A percentile compares a stretch with the other conserved stretches of the same genome.
Conservation (phyloP, 2,888 invertebrate genomes). For the Calameuta filiformis region DNA sequence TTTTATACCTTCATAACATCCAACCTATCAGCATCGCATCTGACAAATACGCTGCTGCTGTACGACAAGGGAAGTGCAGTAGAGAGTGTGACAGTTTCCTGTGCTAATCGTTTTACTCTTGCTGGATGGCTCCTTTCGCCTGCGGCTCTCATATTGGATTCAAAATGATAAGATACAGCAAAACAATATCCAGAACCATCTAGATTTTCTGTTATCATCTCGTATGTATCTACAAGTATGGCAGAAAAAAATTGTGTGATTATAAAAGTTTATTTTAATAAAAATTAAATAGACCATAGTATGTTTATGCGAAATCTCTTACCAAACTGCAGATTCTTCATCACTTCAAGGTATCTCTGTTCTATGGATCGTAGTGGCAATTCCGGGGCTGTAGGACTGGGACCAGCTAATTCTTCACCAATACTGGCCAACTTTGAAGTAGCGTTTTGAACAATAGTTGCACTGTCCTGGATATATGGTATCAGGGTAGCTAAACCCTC, state of each 20-base stretch:
- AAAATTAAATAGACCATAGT: not conserved
- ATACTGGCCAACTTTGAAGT: constrained; percentile 55
- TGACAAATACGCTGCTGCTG: constrained; percentile 94
- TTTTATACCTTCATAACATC: constrained; percentile 90
- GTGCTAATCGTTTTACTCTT: constrained; percentile 90
- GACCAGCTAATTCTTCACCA: constrained; percentile 58
- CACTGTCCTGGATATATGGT: constrained; percentile 88
- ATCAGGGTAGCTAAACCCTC: constrained; percentile 90
- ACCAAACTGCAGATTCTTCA: constrained; percentile 93
- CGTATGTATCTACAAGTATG: constrained; percentile 79
- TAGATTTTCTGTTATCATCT: constrained; percentile 87
- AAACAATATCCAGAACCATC: constrained; percentile 82
- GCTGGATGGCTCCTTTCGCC: constrained; percentile 89
- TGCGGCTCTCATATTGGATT: constrained; percentile 85
- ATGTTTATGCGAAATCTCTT: constrained; percentile 41
- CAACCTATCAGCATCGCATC: constrained; percentile 92
- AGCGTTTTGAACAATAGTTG: constrained; percentile 68
- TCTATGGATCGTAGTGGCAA: constrained; percentile 72
- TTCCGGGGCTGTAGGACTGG: constrained; percentile 65
- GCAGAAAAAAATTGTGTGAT: not conserved
- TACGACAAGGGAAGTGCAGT: constrained; percentile 92
- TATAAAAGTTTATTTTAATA: not conserved
- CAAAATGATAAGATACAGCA: constrained; percentile 90
- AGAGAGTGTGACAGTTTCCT: constrained; percentile 93
- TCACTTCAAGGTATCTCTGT: constrained; percentile 85